Conservation (phyloP, 2,113 vertebrate species). For the Gymnobelideus leadbeateri region DNA sequence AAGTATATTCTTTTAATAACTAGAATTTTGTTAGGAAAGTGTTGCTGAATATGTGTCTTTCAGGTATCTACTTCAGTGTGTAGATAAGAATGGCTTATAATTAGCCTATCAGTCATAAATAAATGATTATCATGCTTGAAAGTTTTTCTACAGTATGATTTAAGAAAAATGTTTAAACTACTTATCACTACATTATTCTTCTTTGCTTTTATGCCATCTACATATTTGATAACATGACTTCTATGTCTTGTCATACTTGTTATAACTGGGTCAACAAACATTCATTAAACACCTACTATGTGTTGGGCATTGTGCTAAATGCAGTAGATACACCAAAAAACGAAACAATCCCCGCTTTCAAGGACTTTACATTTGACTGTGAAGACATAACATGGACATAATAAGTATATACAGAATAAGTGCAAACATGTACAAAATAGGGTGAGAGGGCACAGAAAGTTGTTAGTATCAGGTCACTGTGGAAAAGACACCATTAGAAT, state of each 20-base stretch:
- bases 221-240: not conserved
- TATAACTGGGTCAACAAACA: not conserved
- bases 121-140: not conserved
- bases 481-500: not conserved
- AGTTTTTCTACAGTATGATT: not conserved
- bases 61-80: not conserved
- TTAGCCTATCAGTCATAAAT: not conserved
- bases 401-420: not conserved
- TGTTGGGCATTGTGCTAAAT: not conserved
- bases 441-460: not conserved
- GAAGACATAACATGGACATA: not conserved
- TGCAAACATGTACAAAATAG: not conserved
- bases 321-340: not conserved
- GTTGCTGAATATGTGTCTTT: constrained; percentile 47
- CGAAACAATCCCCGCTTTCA: not conserved
- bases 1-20: constrained; percentile 1
- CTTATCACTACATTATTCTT: not conserved
- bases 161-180: not conserved
- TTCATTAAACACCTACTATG: not conserved
- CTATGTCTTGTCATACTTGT: not conserved
- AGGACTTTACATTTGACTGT: not conserved
- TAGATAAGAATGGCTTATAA: not conserved
- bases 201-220: not conserved
- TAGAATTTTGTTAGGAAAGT: constrained; percentile 61
- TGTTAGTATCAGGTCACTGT: not conserved